Base-by-base conservation (phyloP, 2,888 invertebrate species). In the Spisula solida region DNA sequence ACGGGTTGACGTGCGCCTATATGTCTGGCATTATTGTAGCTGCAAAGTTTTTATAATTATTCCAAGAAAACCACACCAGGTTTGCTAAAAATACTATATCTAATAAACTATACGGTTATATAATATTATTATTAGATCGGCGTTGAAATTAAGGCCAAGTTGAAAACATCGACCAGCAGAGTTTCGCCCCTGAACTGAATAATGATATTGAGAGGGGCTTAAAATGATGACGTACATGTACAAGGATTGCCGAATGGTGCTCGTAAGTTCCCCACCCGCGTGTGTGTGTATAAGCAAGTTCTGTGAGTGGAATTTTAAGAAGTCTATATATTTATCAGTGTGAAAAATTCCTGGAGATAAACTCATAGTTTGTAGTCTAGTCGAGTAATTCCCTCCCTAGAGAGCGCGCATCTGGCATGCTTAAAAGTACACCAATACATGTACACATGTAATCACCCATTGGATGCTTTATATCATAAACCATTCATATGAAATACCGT, bases 341-440 rank as follows among this genome's bases (percentile, higher is more conserved):
- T 75, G 34, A 75, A 75, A 75, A 75, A 75, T 75, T 75, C 75
- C 16, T 34, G 14, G 25, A 25, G 75, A 75, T 75, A 75, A 75
- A 75, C 16, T 34, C 18, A 14, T 34, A 14, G 75, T 25, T 34
- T 34, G 18, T 18, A 75, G 75, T 34, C 29, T 75, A 34, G 34
- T 75, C 75, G 18, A 16, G 75, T 75, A 75, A 5, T 75, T 75
- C 14, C 31, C 29, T 75, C 75, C 75, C 75, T 10, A 34, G 75
- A 75, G 75, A 34, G 18, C 29, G 16, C 18, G 16, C 75, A 75
- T 75, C 75, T 75, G 75, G 75, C 16, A 4, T 31, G 14, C 6
- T n/a, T 31, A 31, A 75, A 75, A 12, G 75, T 75, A 75, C 16
- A 41, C 41, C 8, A 41, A 41, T 41, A 41, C 41, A 75, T 12